These are phyloP conservation scores for Carlito syrichta DNA, from an alignment of 2,113 vertebrate genomes.

Conservation along the genomic window DNA sequence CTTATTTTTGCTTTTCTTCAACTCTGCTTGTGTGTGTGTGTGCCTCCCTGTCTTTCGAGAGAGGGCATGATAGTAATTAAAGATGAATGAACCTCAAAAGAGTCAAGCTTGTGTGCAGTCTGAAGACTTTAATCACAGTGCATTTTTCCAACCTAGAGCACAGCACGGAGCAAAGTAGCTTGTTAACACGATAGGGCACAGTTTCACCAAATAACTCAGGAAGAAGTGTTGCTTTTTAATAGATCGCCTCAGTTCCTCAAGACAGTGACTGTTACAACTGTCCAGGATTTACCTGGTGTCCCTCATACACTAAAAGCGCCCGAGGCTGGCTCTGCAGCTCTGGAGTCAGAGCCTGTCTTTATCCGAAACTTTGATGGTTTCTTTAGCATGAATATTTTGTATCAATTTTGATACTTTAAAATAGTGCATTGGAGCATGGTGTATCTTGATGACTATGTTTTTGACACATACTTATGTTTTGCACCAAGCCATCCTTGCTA, in stretches of 20 bases:
- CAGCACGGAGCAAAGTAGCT: background rate
- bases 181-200: background rate
- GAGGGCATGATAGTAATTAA: slow-evolving; percentile 42
- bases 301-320: background rate
- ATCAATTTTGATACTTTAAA: slow-evolving; percentile 21
- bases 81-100: slow-evolving; percentile 51
- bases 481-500: background rate
- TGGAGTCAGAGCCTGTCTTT: background rate
- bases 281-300: background rate
- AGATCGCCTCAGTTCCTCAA: background rate
- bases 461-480: background rate
- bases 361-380: background rate
- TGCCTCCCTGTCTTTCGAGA: slow-evolving; percentile 1
- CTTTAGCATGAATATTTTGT: background rate
- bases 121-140: slow-evolving; percentile 47
- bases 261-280: background rate
- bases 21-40: background rate
- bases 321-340: background rate
- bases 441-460: background rate
- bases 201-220: slow-evolving; percentile 14
- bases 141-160: background rate
- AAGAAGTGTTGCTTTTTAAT: background rate
- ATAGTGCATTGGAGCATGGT: background rate
- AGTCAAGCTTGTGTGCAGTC: slow-evolving; percentile 20
- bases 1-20: background rate